Base-by-base conservation (phyloP, 2,888 invertebrate species). In the Acronicta alni region DNA sequence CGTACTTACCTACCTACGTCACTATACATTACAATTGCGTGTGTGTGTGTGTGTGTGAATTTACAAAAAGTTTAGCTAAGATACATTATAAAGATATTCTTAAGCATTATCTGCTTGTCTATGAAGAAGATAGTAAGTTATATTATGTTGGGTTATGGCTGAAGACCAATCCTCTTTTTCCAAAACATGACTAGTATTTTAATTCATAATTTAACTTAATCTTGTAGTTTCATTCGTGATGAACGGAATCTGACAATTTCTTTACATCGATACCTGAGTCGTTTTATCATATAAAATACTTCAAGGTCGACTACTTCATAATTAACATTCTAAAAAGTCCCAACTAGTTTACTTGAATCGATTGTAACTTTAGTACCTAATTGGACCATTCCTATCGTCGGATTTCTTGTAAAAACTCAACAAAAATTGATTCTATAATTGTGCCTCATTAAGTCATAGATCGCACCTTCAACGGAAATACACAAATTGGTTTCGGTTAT, bases 261-360 rank as follows among this genome's bases (percentile, higher is more conserved):
- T 52, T 49, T 41, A 42, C n/a, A n/a, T 42, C 15, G 10, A 45
- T 10, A 30, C 9, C 17, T 5, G 38, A 45, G 18, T 30, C 8
- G 52, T 53, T 57, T 56, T 26, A 23, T 48, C n/a, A 35, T 35
- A 55, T 38, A 61, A 58, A 55, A 54, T 14, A 18, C 38, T 57
- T 45, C 63, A 84, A 83, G 85, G 84, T 65, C 75, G 47, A 32
- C 63, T 42, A 32, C 46, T 72, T 53, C 57, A 75, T 67, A 73
- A 69, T 76, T 67, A 73, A 77, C 63, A 54, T 63, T 70, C 58
- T 61, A 64, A 75, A 78, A 78, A 77, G 62, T 57, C 55, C 60
- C 42, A 60, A 60, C 68, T 66, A 74, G 69, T 76, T 76, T 72
- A 72, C 74, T 75, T 53, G 26, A 57, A 39, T 45, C 57, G 58